Evolutionary conservation across 2,888 invertebrate genomes (phyloP), one percentile per base, ranked within the genome.

Genomic region (Amblyjoppa fuscipennis): DNA sequence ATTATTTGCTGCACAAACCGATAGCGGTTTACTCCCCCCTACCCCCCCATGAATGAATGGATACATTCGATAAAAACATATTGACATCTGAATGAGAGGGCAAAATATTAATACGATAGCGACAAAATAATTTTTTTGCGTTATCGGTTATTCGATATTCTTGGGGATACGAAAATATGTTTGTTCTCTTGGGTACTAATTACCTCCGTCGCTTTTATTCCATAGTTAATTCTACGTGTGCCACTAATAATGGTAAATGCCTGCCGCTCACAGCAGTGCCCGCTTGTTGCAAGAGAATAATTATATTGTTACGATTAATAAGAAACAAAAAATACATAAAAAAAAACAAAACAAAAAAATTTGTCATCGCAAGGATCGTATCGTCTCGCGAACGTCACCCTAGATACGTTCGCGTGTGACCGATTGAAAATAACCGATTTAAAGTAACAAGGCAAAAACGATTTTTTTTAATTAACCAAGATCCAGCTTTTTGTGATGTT

Each of bases 31-130:
- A 66, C 73, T 64, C 56, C 56, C 75, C 56, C 68, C 51, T 45
- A 45, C 49, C 74, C 84, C 81, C 88, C 88, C 82, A 85, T 86
- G 87, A 87, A 85, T 87, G 85, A 87, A 85, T 84, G 86, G 89
- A 87, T 89, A 89, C 90, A 91, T 89, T 91, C 91, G 88, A 84
- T 90, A 90, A 89, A 85, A 90, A 87, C 88, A 89, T 78, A 90
- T 91, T 90, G 89, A 91, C 90, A 91, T 89, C 81, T 92, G 91
- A 92, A 92, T 92, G 92, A 93, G 94, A 94, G 94, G 94, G 94
- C 93, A 94, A 94, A 93, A 93, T 94, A 94, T 94, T 93, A 93
- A 94, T 94, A 94, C 92, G 92, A 93, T 93, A 92, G 93, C 92
- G 85, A 87, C 6, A 16, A 64, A 64, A 34, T 16, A 34, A n/a